Evolutionary conservation across 2,888 invertebrate genomes (phyloP).

Genomic region (Parasteatoda lunata): DNA sequence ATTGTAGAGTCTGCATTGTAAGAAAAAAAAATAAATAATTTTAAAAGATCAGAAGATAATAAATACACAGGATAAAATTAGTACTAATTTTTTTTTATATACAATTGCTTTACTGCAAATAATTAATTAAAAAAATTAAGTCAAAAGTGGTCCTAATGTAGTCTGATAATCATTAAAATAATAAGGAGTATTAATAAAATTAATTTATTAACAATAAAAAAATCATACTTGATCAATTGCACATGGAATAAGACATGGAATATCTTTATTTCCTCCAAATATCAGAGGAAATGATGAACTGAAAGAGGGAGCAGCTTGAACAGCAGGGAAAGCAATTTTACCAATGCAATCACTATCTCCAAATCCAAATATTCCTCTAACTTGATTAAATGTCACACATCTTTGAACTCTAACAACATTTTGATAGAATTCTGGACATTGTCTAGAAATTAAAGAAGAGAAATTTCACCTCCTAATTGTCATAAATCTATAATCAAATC

Average conservation of each 20-base stretch:
- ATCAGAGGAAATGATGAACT: slow-evolving; percentile 92
- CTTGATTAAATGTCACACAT: slow-evolving; percentile 97
- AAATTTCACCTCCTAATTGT: too few species aligned
- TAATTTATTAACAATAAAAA: slow-evolving; percentile 10
- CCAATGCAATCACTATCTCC: slow-evolving; percentile 96
- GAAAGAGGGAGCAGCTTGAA: slow-evolving; percentile 95
- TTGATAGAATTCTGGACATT: slow-evolving; percentile 91
- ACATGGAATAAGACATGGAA: slow-evolving; percentile 93
- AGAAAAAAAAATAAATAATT: too few species aligned
- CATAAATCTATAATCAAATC: too few species aligned
- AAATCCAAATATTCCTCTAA: slow-evolving; percentile 98
- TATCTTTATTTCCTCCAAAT: slow-evolving; percentile 84
- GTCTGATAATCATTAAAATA: too few species aligned
- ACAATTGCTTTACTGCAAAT: too few species aligned
- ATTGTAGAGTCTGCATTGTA: too few species aligned
- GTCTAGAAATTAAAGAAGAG: slow-evolving; percentile 77
- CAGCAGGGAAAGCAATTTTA: slow-evolving; percentile 96
- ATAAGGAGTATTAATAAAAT: background rate
- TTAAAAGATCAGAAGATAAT: too few species aligned
- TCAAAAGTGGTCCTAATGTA: too few species aligned
- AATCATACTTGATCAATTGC: slow-evolving; percentile 92
- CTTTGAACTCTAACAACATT: slow-evolving; percentile 94
- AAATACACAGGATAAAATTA: too few species aligned
- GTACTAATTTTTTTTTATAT: too few species aligned
- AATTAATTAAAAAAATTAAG: too few species aligned